A percentile compares a stretch with the other conserved stretches of the same genome.
phyloP scores from a whole-genome alignment of 2,113 vertebrate genomes.

The Brachypodius melanocephalos region DNA sequence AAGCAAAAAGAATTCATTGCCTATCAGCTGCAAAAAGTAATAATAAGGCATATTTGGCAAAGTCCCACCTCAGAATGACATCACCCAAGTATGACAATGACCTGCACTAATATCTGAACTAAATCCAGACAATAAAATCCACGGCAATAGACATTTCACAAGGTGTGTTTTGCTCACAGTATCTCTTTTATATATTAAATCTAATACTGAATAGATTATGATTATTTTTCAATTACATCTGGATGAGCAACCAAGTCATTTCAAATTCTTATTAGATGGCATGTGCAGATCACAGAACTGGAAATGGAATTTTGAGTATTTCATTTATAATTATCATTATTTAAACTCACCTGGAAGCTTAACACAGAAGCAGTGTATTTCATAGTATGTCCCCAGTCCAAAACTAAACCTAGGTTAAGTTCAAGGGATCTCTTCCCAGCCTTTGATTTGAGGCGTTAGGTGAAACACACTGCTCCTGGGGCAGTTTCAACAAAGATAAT shows the following conservation, averaged over 20 bases:
- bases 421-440: not conserved
- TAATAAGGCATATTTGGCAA: constrained; percentile 7
- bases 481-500: not conserved
- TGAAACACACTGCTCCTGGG: not conserved
- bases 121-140: not conserved
- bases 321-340: not conserved
- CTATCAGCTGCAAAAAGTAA: not conserved
- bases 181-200: not conserved
- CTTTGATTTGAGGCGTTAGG: not conserved
- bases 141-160: not conserved
- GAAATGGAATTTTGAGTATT: not conserved
- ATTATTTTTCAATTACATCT: constrained; percentile 32
- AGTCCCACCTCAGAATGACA: not conserved
- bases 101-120: not conserved
- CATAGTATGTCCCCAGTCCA: not conserved
- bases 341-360: not conserved
- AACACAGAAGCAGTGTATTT: not conserved
- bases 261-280: not conserved
- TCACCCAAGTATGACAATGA: not conserved
- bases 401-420: not conserved
- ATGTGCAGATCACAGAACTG: not conserved
- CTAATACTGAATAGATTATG: not conserved
- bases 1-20: not conserved
- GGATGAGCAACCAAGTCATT: not conserved
- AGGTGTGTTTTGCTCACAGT: not conserved